These are phyloP conservation scores for Gisinianus flammeolus DNA, from an alignment of 2,888 invertebrate species.

Conservation along the genomic window DNA sequence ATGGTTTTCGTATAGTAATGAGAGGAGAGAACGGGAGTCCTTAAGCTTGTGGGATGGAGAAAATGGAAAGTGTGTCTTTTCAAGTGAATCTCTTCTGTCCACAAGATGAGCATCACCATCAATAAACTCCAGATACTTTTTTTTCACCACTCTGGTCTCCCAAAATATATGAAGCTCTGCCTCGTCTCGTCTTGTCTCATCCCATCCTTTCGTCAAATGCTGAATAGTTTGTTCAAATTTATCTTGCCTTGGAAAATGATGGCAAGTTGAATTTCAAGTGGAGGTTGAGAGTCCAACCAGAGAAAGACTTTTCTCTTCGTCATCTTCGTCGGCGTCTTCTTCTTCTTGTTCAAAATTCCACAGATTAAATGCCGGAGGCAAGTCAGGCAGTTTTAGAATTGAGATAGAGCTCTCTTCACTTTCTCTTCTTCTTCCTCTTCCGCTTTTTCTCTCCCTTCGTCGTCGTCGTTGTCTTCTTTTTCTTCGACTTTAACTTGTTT, in stretches of 20 bases:
- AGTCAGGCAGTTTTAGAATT: background rate
- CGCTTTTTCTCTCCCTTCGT: background rate
- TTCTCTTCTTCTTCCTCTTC: background rate
- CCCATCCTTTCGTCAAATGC: no score
- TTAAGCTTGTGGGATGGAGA: background rate
- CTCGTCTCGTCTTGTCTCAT: no score
- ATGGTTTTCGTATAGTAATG: background rate
- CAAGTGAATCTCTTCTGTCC: background rate
- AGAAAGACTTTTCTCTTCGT: background rate
- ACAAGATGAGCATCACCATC: background rate
- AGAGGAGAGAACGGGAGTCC: background rate
- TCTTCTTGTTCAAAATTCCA: slow-evolving; percentile 8
- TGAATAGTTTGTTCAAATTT: no score
- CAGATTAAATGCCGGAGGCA: slow-evolving; percentile 3
- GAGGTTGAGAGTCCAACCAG: background rate
- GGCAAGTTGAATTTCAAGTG: background rate
- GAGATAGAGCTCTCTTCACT: background rate
- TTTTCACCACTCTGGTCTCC: background rate
- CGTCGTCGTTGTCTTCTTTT: background rate
- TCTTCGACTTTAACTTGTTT: background rate
- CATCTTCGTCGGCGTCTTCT: slow-evolving; percentile 12
- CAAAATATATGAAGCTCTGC: background rate
- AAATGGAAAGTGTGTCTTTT: background rate
- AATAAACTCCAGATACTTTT: background rate
- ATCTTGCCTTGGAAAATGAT: no score